phyloP scores from a whole-genome alignment of 92 coral and sea anemone species.

The Bergia puertoricense region DNA sequence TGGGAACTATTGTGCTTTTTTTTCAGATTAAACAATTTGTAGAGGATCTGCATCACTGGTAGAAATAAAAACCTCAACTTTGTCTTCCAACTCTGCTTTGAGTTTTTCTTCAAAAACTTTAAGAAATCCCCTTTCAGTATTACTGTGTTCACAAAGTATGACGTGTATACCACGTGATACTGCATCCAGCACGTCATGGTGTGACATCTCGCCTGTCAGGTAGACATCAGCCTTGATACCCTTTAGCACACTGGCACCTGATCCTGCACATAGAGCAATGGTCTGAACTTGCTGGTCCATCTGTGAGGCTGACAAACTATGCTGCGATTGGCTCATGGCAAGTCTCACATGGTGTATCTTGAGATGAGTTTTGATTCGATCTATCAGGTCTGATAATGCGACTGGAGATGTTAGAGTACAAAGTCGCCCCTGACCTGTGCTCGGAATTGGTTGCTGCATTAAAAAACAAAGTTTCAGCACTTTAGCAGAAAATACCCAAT shows the following conservation, averaged over 20 bases:
- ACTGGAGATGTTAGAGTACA: constrained; percentile 68
- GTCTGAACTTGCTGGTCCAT: constrained; percentile 61
- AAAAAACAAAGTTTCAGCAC: background rate
- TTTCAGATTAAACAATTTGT: constrained; percentile 51
- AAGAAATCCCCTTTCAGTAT: constrained; percentile 95
- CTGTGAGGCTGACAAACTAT: constrained; percentile 17
- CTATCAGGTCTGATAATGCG: constrained; percentile 61
- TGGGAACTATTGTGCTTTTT: background rate
- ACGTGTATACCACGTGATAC: constrained; percentile 90
- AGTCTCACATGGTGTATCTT: constrained; percentile 74
- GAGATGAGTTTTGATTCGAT: constrained; percentile 77
- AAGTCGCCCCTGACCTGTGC: constrained; percentile 89
- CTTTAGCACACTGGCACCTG: constrained; percentile 90
- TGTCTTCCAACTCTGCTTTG: constrained; percentile 53
- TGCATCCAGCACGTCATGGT: constrained; percentile 92
- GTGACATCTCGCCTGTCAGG: constrained; percentile 98
- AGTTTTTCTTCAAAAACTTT: constrained; percentile 65
- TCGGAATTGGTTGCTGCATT: constrained; percentile 71
- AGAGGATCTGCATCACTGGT: constrained; percentile 83
- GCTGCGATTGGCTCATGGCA: constrained; percentile 53
- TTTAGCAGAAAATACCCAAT: background rate
- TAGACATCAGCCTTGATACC: constrained; percentile 85
- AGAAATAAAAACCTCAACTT: constrained; percentile 71
- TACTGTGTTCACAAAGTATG: constrained; percentile 95
- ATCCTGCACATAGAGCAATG: constrained; percentile 94